phyloP scores from a whole-genome alignment of 2,888 invertebrate species.

The Neoaliturus tenellus region DNA sequence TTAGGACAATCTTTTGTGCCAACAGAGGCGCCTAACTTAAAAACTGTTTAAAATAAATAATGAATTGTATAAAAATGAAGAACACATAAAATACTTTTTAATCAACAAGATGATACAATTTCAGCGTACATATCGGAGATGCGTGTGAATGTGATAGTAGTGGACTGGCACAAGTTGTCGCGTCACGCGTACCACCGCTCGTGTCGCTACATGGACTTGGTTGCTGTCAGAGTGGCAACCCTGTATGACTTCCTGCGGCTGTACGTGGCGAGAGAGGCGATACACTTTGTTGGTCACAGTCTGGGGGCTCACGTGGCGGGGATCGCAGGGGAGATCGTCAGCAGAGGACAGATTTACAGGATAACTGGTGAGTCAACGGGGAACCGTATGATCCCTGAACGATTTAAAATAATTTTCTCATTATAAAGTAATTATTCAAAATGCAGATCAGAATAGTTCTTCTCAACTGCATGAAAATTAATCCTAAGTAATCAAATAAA shows the following conservation, averaged over 20 bases:
- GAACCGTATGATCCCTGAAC: no score
- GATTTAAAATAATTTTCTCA: no score
- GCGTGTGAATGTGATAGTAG: slow-evolving; percentile 44
- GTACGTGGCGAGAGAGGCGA: background rate
- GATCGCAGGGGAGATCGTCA: slow-evolving; percentile 26
- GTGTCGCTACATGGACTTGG: slow-evolving; percentile 34
- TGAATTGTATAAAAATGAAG: no score
- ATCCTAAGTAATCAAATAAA: no score
- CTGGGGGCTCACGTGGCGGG: slow-evolving; percentile 52
- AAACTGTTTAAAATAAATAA: no score
- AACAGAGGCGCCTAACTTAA: no score
- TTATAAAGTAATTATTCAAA: no score
- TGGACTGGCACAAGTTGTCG: slow-evolving; percentile 53
- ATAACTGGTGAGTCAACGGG: slow-evolving; percentile 50
- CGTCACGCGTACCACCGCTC: slow-evolving; percentile 27
- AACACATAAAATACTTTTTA: no score
- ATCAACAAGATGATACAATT: no score
- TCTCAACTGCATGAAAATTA: no score
- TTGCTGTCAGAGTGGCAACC: slow-evolving; percentile 24
- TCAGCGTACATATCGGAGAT: slow-evolving; percentile 39
- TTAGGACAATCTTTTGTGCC: no score
- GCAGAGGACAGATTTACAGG: slow-evolving; percentile 11
- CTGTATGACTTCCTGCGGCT: slow-evolving; percentile 44
- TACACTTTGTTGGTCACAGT: slow-evolving; percentile 49
- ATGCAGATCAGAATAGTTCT: no score